Evolutionary conservation across 2,888 invertebrate species (phyloP), one percentile per base, ranked within the genome.

Genomic region (Balanococcus diminutus): DNA sequence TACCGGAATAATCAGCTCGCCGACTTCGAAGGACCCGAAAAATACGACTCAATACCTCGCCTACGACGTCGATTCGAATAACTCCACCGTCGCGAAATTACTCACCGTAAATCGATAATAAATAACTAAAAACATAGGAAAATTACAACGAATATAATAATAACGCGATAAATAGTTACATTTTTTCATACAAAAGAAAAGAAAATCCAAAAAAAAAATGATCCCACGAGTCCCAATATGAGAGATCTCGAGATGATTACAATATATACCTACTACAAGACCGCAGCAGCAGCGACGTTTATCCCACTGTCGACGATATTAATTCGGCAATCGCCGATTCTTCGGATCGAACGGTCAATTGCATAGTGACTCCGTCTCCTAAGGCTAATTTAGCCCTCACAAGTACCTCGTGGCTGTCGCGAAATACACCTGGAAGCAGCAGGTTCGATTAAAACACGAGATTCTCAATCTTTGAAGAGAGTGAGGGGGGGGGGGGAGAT

Each of bases 401-500:
- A 86, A 98, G 91, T 39, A 98, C 94, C 87, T 98, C 97, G 85
- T 95, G 94, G 0, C 97, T 97, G 0, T 97, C 97, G 86, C 99
- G 93, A 90, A 96, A 99, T 31, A 96, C 91, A 8, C 98, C 96
- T 91, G 39, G 22, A 84, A 25, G 25, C 8, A 25, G 28, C 16
- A 25, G 42, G 1, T 1, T 11, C 19, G 39, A 22, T 75, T 28
- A 67, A 14, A 28, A 46, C n/a, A 31, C 28, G 25, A n/a, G 3
- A 56, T 25, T 4, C 36, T 31, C 67, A 84, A 67, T 25, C 14
- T 51, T 31, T n/a, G n/a, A n/a, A n/a, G n/a, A n/a, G n/a, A n/a
- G n/a, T n/a, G n/a, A n/a, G n/a, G n/a, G n/a, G n/a, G n/a, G n/a
- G n/a, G n/a, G n/a, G 16, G 4, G n/a, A 14, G 25, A 14, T 9